Percentiles rank a stretch among this genome's conserved stretches.
These are phyloP conservation scores for Calyptommatus sinebrachiatus DNA, from an alignment of 2,113 vertebrate genomes.

Conservation along the genomic window DNA sequence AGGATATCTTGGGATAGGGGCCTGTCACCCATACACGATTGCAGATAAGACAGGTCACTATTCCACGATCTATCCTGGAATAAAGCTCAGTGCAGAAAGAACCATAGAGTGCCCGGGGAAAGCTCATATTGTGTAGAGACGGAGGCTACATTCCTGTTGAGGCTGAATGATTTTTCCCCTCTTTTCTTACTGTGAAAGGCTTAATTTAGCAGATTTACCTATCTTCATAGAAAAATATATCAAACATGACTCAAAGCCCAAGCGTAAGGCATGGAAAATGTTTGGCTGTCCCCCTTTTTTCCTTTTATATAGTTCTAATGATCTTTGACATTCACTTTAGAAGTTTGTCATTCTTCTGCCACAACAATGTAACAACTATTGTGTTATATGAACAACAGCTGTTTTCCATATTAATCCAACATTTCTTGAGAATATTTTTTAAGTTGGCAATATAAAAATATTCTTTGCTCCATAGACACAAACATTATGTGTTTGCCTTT, in stretches of 20 bases:
- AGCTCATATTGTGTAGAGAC: not conserved
- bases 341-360: conserved; percentile 16
- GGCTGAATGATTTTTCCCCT: not conserved
- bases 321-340: conserved; percentile 14
- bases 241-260: not conserved
- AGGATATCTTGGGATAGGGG: no score
- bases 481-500: not conserved
- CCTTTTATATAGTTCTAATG: not conserved
- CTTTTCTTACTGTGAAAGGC: conserved; percentile 1
- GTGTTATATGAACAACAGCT: not conserved
- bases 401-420: conserved; percentile 18
- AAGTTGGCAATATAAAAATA: conserved; percentile 18
- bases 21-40: no score
- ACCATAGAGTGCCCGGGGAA: not conserved
- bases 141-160: not conserved
- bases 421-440: not conserved
- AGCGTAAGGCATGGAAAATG: conserved; percentile 15
- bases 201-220: not conserved
- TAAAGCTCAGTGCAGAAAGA: no score
- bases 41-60: no score
- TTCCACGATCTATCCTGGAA: no score
- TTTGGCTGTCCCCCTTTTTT: conserved; percentile 6
- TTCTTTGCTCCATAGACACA: not conserved
- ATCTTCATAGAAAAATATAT: not conserved
- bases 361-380: conserved; percentile 17